A percentile compares a stretch with the other conserved stretches of the same genome.
phyloP scores from a whole-genome alignment of 2,888 invertebrate genomes.

The Acanthopleura granulata region DNA sequence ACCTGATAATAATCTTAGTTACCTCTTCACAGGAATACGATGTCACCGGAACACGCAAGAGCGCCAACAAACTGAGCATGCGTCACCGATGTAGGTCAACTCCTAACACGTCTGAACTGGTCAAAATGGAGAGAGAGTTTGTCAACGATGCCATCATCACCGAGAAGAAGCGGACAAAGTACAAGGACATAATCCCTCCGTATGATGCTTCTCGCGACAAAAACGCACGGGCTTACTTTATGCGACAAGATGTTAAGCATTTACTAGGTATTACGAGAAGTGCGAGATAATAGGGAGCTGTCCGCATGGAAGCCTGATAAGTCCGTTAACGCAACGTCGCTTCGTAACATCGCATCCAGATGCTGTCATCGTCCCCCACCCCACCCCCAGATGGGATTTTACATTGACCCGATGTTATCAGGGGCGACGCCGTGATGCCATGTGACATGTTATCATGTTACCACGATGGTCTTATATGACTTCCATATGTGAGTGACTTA shows the following conservation, averaged over 20 bases:
- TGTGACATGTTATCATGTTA: too few relatives aligned
- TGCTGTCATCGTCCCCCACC: too few relatives aligned
- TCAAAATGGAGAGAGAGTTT: constrained; percentile 52
- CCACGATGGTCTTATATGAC: too few relatives aligned
- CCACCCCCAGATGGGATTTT: too few relatives aligned
- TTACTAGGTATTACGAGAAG: constrained; percentile 32
- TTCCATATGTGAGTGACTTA: too few relatives aligned
- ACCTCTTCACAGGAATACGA: constrained; percentile 38
- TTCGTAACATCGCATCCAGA: too few relatives aligned
- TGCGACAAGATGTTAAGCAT: constrained; percentile 50
- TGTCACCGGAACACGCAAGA: constrained; percentile 31
- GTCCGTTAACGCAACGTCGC: too few relatives aligned
- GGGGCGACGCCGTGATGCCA: too few relatives aligned
- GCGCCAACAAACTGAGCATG: constrained; percentile 50
- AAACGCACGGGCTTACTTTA: constrained; percentile 55
- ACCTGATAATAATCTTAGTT: constrained; percentile 23
- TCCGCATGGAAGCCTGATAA: too few relatives aligned
- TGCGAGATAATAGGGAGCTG: background rate
- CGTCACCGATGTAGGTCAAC: constrained; percentile 44
- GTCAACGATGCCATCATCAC: constrained; percentile 63
- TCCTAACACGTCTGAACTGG: constrained; percentile 46
- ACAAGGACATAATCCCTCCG: constrained; percentile 62
- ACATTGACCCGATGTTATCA: too few relatives aligned
- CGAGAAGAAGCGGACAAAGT: constrained; percentile 53
- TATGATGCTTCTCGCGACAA: constrained; percentile 58